Evolutionary conservation across 2,888 invertebrate genomes (phyloP).

Genomic region (Patella ulyssiponensis): DNA sequence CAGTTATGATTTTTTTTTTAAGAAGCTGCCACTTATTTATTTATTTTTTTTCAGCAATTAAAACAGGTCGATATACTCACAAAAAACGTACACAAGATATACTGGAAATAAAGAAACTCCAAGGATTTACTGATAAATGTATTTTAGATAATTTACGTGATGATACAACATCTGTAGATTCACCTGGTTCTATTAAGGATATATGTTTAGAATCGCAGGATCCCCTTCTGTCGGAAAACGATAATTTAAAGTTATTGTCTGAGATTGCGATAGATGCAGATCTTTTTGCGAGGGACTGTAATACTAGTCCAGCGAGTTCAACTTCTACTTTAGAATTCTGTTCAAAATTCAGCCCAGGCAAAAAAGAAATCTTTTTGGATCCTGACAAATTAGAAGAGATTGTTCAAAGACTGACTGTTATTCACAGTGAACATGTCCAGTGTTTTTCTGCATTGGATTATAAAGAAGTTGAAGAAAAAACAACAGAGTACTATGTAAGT

Average conservation of each 20-base stretch:
- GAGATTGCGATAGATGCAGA: not conserved
- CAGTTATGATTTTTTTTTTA: too few relatives aligned
- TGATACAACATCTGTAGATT: not conserved
- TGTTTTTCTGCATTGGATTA: not conserved
- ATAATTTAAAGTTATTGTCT: not conserved
- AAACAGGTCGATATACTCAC: constrained; percentile 69
- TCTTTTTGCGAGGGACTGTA: not conserved
- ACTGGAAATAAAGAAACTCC: constrained; percentile 61
- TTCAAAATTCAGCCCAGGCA: not conserved
- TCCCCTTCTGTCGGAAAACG: not conserved
- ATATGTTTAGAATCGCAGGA: not conserved
- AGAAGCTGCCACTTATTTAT: not conserved
- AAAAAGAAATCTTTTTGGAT: not conserved
- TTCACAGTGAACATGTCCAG: constrained; percentile 4
- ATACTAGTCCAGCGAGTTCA: not conserved
- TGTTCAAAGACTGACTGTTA: not conserved
- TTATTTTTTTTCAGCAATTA: constrained; percentile 59
- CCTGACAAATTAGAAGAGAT: not conserved
- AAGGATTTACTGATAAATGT: not conserved
- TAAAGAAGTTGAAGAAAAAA: not conserved
- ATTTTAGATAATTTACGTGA: not conserved
- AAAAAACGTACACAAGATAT: constrained; percentile 67
- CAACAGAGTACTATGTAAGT: constrained; percentile 24
- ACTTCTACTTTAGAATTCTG: not conserved
- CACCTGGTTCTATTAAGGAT: not conserved